Percentiles rank a stretch among this genome's conserved stretches.
phyloP scores from a whole-genome alignment of 2,888 invertebrate genomes.

The Netelia fuscicornis region DNA sequence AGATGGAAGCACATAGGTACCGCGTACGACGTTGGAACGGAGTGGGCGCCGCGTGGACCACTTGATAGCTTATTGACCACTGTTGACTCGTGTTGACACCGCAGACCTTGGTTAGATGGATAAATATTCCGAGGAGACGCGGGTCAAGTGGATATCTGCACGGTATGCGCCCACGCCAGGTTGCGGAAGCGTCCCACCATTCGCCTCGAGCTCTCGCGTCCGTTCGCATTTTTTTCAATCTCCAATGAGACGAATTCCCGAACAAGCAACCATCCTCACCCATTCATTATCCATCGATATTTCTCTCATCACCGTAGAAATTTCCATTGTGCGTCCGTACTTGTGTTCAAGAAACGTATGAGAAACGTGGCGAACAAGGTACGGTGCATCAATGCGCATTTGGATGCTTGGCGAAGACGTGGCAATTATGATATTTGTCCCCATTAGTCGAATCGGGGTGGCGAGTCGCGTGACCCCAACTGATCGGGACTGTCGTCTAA shows the following conservation, averaged over 20 bases:
- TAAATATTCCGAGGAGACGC: constrained; percentile 81
- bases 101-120: constrained; percentile 83
- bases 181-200: constrained; percentile 63
- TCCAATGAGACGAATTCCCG: constrained; percentile 23
- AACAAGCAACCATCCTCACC: background rate
- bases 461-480: constrained; percentile 83
- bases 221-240: constrained; percentile 29
- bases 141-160: constrained; percentile 82
- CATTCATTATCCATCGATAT: too few species aligned
- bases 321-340: too few species aligned
- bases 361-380: constrained; percentile 34
- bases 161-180: constrained; percentile 79
- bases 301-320: too few species aligned
- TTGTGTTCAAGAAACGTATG: background rate
- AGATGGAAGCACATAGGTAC: constrained; percentile 15
- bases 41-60: constrained; percentile 81
- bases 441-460: constrained; percentile 84
- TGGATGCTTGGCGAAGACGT: constrained; percentile 79
- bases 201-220: constrained; percentile 3
- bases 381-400: constrained; percentile 80
- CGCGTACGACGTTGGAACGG: constrained; percentile 45
- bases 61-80: constrained; percentile 84
- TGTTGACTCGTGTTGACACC: constrained; percentile 85
- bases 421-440: constrained; percentile 84
- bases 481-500: constrained; percentile 81